Percentiles rank a stretch among this genome's conserved stretches.
These are phyloP conservation scores for Dipodomys merriami DNA, from an alignment of 2,113 vertebrate genomes.

Conservation along the genomic window DNA sequence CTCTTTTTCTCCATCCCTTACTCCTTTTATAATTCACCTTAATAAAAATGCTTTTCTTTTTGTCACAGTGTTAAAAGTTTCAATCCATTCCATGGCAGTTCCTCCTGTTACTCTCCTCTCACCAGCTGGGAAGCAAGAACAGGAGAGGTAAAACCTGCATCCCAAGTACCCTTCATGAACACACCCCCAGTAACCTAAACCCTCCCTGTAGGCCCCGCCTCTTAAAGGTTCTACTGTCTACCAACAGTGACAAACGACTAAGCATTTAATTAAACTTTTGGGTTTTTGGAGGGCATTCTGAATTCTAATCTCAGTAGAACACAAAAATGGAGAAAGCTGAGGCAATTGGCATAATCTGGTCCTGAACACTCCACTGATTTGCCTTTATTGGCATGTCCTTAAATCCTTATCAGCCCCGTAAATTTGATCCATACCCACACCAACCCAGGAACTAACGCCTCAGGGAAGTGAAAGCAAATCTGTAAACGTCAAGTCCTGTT, in stretches of 20 bases:
- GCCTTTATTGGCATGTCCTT: not conserved
- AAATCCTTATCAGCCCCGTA: not conserved
- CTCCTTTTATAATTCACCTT: too few relatives aligned
- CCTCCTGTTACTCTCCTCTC: not conserved
- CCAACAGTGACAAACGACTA: not conserved
- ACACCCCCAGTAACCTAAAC: not conserved
- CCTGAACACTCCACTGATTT: not conserved
- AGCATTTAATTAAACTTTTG: not conserved
- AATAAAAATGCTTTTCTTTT: not conserved
- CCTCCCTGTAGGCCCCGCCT: not conserved
- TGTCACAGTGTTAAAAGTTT: not conserved
- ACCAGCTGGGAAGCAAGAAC: not conserved
- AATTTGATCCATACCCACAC: not conserved
- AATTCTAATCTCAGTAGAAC: not conserved
- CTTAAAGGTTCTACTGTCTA: not conserved
- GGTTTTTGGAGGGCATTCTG: not conserved
- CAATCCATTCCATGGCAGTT: not conserved
- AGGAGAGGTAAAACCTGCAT: not conserved
- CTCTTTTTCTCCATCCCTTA: too few relatives aligned
- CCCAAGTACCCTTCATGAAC: not conserved
- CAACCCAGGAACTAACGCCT: not conserved
- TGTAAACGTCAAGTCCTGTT: not conserved
- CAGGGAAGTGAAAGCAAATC: conserved; percentile 21
- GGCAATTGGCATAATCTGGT: not conserved
- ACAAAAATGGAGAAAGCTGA: not conserved